phyloP scores from a whole-genome alignment of 2,797 vertebrate genomes.

The Euthynnus affinis region DNA sequence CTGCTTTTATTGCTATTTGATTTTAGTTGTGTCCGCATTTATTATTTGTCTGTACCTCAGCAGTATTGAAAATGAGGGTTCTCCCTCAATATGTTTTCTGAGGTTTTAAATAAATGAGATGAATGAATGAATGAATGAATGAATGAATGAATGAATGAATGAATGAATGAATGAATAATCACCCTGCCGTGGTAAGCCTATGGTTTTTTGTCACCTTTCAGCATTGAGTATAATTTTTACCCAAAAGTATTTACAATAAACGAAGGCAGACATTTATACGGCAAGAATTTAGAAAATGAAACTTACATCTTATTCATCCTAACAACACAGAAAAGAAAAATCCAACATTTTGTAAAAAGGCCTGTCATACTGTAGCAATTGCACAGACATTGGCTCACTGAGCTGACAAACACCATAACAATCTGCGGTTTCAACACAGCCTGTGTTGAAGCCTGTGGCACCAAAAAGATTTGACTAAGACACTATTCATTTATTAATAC shows the following conservation, averaged over 20 bases:
- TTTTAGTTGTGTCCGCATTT: too few species aligned
- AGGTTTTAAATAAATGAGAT: too few species aligned
- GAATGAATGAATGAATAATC: not conserved
- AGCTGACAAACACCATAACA: not conserved
- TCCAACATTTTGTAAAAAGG: not conserved
- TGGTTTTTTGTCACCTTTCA: not conserved
- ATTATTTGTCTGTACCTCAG: too few species aligned
- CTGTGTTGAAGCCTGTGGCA: slow-evolving; percentile 11
- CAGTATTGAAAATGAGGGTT: too few species aligned
- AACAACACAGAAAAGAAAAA: not conserved
- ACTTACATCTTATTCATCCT: not conserved
- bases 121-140: too few species aligned
- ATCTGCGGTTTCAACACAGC: slow-evolving; percentile 35
- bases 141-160: too few species aligned
- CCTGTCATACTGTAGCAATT: not conserved
- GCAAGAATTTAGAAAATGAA: not conserved
- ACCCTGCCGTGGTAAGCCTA: not conserved
- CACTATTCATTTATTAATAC: slow-evolving; percentile 42
- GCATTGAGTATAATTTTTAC: not conserved
- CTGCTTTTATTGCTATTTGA: too few species aligned
- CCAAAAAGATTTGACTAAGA: slow-evolving; percentile 19
- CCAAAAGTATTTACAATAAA: not conserved
- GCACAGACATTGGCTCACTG: not conserved
- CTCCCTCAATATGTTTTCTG: too few species aligned
- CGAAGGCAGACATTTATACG: not conserved